Evolutionary conservation across 2,888 invertebrate genomes (phyloP).

Genomic region (Pterostichus niger): DNA sequence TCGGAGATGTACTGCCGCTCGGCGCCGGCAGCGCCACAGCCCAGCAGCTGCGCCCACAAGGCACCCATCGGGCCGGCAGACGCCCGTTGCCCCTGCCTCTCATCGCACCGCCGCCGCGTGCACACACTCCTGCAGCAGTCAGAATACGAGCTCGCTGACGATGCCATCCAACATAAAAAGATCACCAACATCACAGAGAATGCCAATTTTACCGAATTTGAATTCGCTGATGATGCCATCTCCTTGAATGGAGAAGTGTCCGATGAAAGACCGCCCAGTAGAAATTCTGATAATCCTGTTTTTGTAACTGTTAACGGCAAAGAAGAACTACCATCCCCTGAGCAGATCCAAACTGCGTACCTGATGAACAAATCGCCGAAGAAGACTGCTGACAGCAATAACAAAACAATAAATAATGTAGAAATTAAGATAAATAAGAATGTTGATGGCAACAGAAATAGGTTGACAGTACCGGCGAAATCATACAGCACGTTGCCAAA

Average conservation of each 20-base stretch:
- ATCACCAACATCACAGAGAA: conserved; percentile 73
- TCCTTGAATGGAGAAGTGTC: conserved; percentile 74
- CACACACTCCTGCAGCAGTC: conserved; percentile 73
- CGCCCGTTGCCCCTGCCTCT: conserved; percentile 72
- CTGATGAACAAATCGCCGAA: conserved; percentile 30
- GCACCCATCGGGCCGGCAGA: conserved; percentile 75
- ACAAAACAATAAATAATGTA: conserved; percentile 68
- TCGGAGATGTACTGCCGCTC: conserved; percentile 79
- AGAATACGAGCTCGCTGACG: conserved; percentile 81
- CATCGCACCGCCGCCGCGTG: conserved; percentile 71
- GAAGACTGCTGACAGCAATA: conserved; percentile 64
- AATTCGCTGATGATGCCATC: conserved; percentile 76
- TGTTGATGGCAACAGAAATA: conserved; percentile 75
- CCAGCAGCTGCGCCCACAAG: conserved; percentile 73
- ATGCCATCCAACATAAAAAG: conserved; percentile 72
- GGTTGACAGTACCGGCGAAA: conserved; percentile 72
- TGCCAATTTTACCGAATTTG: conserved; percentile 74
- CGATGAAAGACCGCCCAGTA: conserved; percentile 73
- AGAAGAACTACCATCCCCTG: conserved; percentile 84
- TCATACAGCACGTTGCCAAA: conserved; percentile 80
- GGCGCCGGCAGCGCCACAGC: conserved; percentile 74
- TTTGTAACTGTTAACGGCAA: conserved; percentile 83
- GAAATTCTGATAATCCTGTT: conserved; percentile 77
- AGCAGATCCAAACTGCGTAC: conserved; percentile 72
- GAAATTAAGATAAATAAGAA: conserved; percentile 73